A percentile compares a stretch with the other conserved stretches of the same genome.
phyloP scores from a whole-genome alignment of 2,113 vertebrate species.

The Formicarius rufipectus region DNA sequence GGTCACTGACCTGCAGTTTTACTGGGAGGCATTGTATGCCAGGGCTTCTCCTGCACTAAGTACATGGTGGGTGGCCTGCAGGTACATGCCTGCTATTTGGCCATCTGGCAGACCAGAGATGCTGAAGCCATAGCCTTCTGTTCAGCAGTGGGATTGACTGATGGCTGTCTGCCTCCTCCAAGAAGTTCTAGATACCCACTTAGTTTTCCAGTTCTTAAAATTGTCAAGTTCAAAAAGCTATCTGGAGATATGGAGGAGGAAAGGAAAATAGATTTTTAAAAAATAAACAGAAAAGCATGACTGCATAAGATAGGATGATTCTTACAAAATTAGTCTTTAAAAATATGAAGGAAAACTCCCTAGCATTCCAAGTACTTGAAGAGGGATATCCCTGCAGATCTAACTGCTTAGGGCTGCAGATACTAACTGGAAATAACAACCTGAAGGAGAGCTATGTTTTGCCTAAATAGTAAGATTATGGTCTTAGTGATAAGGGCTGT shows the following conservation, averaged over 20 bases:
- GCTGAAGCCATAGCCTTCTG: not conserved
- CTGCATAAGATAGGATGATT: not conserved
- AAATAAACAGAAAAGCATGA: not conserved
- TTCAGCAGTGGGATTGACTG: fast-evolving
- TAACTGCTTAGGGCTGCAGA: not conserved
- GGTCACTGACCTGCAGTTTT: not conserved
- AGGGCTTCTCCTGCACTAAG: not conserved
- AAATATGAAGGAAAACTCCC: not conserved
- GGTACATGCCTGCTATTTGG: not conserved
- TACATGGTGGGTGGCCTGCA: fast-evolving
- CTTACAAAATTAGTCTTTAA: not conserved
- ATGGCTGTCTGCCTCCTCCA: not conserved
- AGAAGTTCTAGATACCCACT: not conserved
- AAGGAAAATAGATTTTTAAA: not conserved
- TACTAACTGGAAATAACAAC: not conserved
- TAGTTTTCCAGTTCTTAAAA: not conserved
- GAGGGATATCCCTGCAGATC: not conserved
- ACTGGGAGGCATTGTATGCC: fast-evolving
- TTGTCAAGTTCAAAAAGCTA: not conserved
- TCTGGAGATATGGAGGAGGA: not conserved
- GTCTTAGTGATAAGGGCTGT: not conserved
- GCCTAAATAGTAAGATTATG: conserved; percentile 10
- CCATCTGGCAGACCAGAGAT: not conserved
- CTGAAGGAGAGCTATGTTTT: conserved; percentile 7
- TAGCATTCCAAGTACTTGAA: not conserved